Evolutionary conservation across 2,888 invertebrate genomes (phyloP).

Genomic region (Saturnia japonica): DNA sequence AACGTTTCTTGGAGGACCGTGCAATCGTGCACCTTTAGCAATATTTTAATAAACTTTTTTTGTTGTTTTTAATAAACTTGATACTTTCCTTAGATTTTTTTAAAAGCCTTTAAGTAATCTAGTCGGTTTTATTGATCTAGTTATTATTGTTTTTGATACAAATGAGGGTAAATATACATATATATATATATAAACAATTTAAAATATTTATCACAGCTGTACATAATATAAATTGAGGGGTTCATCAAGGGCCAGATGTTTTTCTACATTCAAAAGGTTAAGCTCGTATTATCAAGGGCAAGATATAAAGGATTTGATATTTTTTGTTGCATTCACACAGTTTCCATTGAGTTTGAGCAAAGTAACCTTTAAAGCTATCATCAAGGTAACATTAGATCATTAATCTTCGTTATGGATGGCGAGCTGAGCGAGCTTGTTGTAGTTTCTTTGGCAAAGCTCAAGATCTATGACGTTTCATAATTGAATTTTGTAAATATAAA

Average conservation of each 20-base stretch:
- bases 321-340: conserved; percentile 31
- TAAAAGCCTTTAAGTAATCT: too few species aligned
- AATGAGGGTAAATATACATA: background rate
- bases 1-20: background rate
- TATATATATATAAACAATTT: background rate
- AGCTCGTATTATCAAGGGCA: conserved; percentile 41
- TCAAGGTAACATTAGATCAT: conserved; percentile 40
- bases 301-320: conserved; percentile 38
- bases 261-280: conserved; percentile 37
- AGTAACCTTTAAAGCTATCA: conserved; percentile 36
- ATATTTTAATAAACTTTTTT: background rate
- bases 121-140: background rate
- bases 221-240: conserved; percentile 32
- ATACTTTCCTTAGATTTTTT: too few species aligned
- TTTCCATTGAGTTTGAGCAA: conserved; percentile 38
- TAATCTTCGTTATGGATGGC: conserved; percentile 41
- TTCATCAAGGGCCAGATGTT: conserved; percentile 33
- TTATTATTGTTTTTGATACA: background rate
- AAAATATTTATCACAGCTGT: conserved; percentile 23
- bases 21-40: background rate
- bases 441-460: conserved; percentile 44
- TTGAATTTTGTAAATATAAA: conserved; percentile 23
- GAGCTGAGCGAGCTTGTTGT: conserved; percentile 35
- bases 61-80: too few species aligned
- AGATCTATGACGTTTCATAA: conserved; percentile 36